Percentiles rank a stretch among this genome's conserved stretches.
phyloP scores from a whole-genome alignment of 2,113 vertebrate genomes.

The Bagarius yarrelli region DNA sequence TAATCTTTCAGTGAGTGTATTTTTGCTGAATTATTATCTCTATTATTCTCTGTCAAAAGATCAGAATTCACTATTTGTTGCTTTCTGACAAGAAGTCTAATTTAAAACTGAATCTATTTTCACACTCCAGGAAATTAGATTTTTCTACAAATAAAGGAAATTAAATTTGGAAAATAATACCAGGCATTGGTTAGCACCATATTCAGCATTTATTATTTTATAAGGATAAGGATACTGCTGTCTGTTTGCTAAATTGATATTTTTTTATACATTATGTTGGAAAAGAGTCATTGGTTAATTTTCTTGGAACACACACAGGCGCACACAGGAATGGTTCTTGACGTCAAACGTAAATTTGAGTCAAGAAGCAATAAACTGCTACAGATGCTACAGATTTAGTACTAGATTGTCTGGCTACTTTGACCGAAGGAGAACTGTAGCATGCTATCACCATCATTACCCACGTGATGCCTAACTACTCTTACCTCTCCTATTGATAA shows the following conservation, averaged over 20 bases:
- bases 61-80: neutral
- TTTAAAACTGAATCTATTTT: conserved; percentile 14
- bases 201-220: conserved; percentile 12
- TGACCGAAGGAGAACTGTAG: conserved; percentile 14
- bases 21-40: too few species aligned
- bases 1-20: too few species aligned
- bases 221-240: neutral
- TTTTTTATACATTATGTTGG: neutral
- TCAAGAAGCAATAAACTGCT: neutral
- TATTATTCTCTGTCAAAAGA: too few species aligned
- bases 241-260: conserved; percentile 15
- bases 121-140: conserved; percentile 34
- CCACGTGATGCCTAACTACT: neutral
- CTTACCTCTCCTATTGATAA: neutral
- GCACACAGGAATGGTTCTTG: neutral
- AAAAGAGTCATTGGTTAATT: neutral
- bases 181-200: neutral
- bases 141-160: conserved; percentile 13
- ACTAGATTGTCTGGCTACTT: neutral
- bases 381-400: neutral
- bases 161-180: neutral
- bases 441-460: neutral
- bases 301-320: neutral
- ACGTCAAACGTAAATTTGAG: conserved; percentile 6
- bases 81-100: conserved; percentile 13